These are phyloP conservation scores for Ormyrus pomaceus DNA, from an alignment of 2,888 invertebrate genomes.

Conservation along the genomic window DNA sequence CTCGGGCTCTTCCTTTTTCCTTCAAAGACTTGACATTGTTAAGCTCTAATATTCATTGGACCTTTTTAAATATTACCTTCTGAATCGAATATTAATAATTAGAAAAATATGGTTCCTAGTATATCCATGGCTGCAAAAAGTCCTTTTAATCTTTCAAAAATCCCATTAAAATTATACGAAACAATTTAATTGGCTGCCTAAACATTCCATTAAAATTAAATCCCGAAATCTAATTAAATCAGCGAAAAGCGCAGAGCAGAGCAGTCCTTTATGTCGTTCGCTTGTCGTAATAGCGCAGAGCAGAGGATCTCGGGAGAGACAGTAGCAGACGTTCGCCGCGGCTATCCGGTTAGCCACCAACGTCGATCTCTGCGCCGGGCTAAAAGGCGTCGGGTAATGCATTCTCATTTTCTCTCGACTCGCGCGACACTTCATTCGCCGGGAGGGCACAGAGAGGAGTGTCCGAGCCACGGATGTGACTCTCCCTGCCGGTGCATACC, in stretches of 20 bases:
- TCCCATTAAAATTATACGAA: no score
- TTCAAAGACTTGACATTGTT: conserved; percentile 23
- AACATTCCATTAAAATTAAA: no score
- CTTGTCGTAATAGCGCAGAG: conserved; percentile 68
- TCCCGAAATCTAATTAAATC: no score
- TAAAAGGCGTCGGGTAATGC: conserved; percentile 68
- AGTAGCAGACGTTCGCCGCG: conserved; percentile 62
- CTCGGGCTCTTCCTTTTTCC: background rate
- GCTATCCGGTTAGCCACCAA: conserved; percentile 72
- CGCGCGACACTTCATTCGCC: conserved; percentile 58
- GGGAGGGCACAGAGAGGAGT: background rate
- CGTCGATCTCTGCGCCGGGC: conserved; percentile 70
- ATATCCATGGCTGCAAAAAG: no score
- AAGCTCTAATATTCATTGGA: background rate
- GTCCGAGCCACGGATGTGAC: no score
- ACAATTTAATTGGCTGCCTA: no score
- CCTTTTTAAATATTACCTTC: no score
- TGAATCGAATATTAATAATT: no score
- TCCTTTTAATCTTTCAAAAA: no score
- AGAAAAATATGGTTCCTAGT: no score
- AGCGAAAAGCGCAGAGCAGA: no score
- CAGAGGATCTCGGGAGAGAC: background rate
- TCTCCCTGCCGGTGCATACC: background rate
- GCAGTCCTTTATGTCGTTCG: conserved; percentile 16
- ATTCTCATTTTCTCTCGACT: conserved; percentile 67